Evolutionary conservation across 2,797 vertebrate genomes (phyloP).

Genomic region (Euthynnus affinis): DNA sequence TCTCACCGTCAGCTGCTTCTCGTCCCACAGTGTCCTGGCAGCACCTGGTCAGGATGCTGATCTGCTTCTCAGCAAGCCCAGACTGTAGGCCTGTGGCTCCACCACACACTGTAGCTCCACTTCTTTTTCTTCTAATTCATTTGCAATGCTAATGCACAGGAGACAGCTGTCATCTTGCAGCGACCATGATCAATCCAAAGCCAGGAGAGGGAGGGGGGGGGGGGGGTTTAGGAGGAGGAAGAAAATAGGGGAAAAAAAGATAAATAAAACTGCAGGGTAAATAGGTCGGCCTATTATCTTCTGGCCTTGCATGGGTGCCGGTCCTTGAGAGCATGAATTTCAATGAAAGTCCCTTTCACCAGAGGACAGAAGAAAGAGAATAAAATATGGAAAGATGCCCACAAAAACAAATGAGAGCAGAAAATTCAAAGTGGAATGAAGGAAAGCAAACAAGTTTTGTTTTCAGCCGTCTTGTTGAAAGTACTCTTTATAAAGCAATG

Average conservation of each 20-base stretch:
- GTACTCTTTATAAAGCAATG: slow-evolving; percentile 52
- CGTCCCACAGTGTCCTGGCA: slow-evolving; percentile 23
- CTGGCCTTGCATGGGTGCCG: slow-evolving; percentile 76
- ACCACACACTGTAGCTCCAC: slow-evolving; percentile 45
- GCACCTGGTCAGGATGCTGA: slow-evolving; percentile 23
- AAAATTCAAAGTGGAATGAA: slow-evolving; percentile 72
- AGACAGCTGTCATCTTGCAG: slow-evolving; percentile 85
- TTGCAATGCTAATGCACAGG: slow-evolving; percentile 86
- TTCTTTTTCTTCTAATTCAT: slow-evolving; percentile 72
- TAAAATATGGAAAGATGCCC: slow-evolving; percentile 65
- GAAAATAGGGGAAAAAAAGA: slow-evolving; percentile 35
- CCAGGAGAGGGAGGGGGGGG: slow-evolving; percentile 8
- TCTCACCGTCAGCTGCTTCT: slow-evolving; percentile 25
- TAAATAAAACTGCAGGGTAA: slow-evolving; percentile 82
- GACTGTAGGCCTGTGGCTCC: slow-evolving; percentile 38
- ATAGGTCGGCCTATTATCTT: slow-evolving; percentile 84
- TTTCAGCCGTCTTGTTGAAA: slow-evolving; percentile 53
- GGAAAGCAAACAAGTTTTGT: slow-evolving; percentile 69
- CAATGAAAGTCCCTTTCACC: slow-evolving; percentile 77
- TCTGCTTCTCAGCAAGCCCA: slow-evolving; percentile 9
- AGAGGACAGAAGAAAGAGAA: slow-evolving; percentile 51
- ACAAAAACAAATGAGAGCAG: slow-evolving; percentile 66
- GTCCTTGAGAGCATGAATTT: slow-evolving; percentile 85
- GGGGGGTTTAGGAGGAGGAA: background rate
- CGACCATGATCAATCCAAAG: slow-evolving; percentile 75